phyloP scores from a whole-genome alignment of 53 echinoderm and acorn worm genomes.

The Glandiceps talaboti region DNA sequence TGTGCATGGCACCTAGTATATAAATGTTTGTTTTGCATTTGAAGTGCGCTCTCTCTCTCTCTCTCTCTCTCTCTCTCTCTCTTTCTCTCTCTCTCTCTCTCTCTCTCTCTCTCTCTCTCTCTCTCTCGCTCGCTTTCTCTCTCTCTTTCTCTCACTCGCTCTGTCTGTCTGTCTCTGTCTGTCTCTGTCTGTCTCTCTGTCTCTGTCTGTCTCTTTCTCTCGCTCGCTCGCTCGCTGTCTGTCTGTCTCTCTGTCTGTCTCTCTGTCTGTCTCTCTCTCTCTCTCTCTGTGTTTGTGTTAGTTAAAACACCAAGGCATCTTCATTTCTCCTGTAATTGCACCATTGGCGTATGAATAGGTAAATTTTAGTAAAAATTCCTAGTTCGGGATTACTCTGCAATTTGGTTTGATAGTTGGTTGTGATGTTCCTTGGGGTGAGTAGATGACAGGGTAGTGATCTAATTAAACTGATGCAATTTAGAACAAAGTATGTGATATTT shows the following conservation, averaged over 20 bases:
- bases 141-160: background rate
- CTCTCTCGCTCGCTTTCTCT: background rate
- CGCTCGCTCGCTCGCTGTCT: background rate
- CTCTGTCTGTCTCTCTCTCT: background rate
- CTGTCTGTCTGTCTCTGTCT: background rate
- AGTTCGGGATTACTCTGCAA: too few species aligned
- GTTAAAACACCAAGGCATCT: too few species aligned
- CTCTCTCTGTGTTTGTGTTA: background rate
- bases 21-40: too few species aligned
- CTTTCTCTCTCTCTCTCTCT: background rate
- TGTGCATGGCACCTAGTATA: too few species aligned
- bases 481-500: too few species aligned
- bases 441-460: too few species aligned
- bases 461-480: too few species aligned
- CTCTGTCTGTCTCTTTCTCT: background rate
- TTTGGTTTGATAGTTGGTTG: too few species aligned
- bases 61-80: conserved; percentile 4
- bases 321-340: too few species aligned
- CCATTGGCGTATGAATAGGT: too few species aligned
- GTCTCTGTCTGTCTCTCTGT: background rate
- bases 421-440: too few species aligned
- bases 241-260: background rate
- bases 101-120: background rate
- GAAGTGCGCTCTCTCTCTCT: background rate
- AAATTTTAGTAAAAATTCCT: too few species aligned